Conservation (phyloP, 30 jellyfish, hydroid and myxozoan species). For the Clytia hemisphaerica region DNA sequence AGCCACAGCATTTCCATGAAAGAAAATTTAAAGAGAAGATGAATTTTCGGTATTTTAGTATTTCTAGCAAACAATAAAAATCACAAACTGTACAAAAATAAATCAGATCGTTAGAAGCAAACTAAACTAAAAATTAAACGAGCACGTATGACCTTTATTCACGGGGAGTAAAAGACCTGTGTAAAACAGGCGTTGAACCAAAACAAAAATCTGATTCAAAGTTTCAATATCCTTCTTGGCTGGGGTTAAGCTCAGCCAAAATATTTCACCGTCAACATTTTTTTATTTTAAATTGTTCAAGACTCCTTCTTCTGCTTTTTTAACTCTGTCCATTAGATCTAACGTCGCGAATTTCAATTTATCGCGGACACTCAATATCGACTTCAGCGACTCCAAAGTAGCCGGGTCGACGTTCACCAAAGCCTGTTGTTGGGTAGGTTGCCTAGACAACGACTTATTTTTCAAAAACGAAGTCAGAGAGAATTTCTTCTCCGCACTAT, state of each 20-base stretch:
- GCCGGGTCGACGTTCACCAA: slow-evolving; percentile 17
- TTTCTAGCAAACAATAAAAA: too few species aligned
- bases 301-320: slow-evolving; percentile 22
- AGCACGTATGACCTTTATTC: too few species aligned
- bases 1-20: too few species aligned
- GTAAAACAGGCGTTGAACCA: too few species aligned
- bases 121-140: too few species aligned
- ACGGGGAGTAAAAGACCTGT: too few species aligned
- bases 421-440: slow-evolving; percentile 1
- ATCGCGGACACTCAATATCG: slow-evolving; percentile 23
- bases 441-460: not conserved
- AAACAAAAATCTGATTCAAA: too few species aligned
- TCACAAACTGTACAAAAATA: too few species aligned
- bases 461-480: not conserved
- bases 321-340: slow-evolving; percentile 26
- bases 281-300: not conserved
- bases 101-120: too few species aligned
- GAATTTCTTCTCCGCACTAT: slow-evolving; percentile 24
- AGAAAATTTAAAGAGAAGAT: too few species aligned
- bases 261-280: not conserved
- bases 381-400: slow-evolving; percentile 16
- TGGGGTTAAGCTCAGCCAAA: not conserved
- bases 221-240: too few species aligned
- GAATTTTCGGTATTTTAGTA: too few species aligned
- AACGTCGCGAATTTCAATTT: slow-evolving; percentile 24